phyloP scores from a whole-genome alignment of 1,140 invertebrate genomes.

The Drosophila quadrilineata region DNA sequence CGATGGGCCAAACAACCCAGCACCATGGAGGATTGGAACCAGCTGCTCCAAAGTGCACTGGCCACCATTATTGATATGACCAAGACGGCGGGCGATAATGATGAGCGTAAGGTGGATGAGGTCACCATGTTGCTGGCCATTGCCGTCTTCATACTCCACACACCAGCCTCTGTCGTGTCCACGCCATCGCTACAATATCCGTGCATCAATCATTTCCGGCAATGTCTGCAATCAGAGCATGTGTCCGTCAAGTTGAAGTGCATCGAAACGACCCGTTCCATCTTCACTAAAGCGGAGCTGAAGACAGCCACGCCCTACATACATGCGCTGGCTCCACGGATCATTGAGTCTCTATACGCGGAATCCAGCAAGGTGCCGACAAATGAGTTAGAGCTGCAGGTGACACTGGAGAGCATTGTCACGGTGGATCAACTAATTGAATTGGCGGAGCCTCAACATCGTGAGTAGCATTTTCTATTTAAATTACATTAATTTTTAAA shows the following conservation, averaged over 20 bases:
- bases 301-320: constrained; percentile 90
- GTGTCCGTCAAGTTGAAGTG: constrained; percentile 88
- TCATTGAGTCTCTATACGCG: constrained; percentile 87
- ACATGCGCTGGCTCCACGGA: constrained; percentile 88
- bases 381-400: constrained; percentile 84
- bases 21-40: constrained; percentile 86
- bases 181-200: constrained; percentile 93
- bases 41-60: constrained; percentile 91
- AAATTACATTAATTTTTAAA: neutral
- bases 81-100: constrained; percentile 91
- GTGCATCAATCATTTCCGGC: constrained; percentile 95
- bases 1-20: constrained; percentile 85
- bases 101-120: constrained; percentile 91
- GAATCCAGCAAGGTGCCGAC: constrained; percentile 84
- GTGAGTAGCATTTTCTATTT: constrained; percentile 83
- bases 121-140: constrained; percentile 93
- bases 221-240: constrained; percentile 88
- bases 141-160: constrained; percentile 92
- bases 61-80: constrained; percentile 94
- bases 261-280: constrained; percentile 88
- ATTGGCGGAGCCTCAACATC: constrained; percentile 88
- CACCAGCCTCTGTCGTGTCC: constrained; percentile 88
- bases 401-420: constrained; percentile 86
- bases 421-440: constrained; percentile 88
- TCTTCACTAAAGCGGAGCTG: constrained; percentile 88